A percentile compares a stretch with the other conserved stretches of the same genome.
Evolutionary conservation across 2,797 vertebrate species (phyloP).

Genomic region (Nothura maculosa): DNA sequence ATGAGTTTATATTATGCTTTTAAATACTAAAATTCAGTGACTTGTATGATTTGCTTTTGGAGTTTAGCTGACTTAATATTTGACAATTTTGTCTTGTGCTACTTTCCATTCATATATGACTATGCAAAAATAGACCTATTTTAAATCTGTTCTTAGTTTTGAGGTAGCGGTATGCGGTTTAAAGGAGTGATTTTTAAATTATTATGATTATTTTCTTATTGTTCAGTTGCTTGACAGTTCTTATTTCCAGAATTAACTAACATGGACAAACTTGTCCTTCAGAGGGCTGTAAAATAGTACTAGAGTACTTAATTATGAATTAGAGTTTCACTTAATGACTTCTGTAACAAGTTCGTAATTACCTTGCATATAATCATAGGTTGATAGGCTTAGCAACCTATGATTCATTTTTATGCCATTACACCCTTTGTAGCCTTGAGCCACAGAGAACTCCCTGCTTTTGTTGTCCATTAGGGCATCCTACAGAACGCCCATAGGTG

Average conservation of each 20-base stretch:
- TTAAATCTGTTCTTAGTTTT: not conserved
- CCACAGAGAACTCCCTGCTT: not conserved
- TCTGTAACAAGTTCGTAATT: conserved; percentile 75
- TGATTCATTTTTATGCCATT: conserved; percentile 50
- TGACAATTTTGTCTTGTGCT: not conserved
- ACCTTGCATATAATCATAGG: conserved; percentile 65
- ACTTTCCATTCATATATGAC: not conserved
- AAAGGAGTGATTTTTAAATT: not conserved
- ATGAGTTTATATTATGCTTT: not conserved
- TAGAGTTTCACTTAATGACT: conserved; percentile 77
- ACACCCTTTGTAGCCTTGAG: conserved; percentile 4
- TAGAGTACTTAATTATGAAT: conserved; percentile 74
- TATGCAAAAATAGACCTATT: not conserved
- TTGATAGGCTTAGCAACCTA: conserved; percentile 72
- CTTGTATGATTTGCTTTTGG: not conserved
- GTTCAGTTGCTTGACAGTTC: not conserved
- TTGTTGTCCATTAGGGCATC: not conserved
- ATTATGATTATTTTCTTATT: not conserved
- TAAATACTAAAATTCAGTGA: not conserved
- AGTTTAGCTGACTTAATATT: not conserved
- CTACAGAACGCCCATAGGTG: not conserved
- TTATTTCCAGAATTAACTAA: conserved; percentile 23
- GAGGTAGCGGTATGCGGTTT: not conserved
- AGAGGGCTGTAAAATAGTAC: conserved; percentile 68
- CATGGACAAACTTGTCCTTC: conserved; percentile 69